Conservation (phyloP, 2,888 invertebrate genomes). For the Neuroscelio doddi region DNA sequence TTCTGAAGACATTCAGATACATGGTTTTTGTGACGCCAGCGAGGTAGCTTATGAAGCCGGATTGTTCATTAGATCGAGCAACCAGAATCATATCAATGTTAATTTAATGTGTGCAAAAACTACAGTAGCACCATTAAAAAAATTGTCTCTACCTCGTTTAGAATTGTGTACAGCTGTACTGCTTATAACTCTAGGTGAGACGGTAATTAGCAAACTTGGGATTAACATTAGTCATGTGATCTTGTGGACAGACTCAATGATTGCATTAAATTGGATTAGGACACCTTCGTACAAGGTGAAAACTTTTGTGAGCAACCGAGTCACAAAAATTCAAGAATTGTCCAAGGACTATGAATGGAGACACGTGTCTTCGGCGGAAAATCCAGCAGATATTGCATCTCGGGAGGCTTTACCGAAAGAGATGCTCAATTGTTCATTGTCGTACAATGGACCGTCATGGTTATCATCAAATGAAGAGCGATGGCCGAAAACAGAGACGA, state of each 20-base stretch:
- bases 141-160: conserved; percentile 22
- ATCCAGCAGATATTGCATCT: conserved; percentile 46
- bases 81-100: not conserved
- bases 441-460: conserved; percentile 40
- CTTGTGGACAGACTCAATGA: conserved; percentile 24
- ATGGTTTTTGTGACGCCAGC: conserved; percentile 43
- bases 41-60: conserved; percentile 36
- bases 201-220: not conserved
- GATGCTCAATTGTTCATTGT: conserved; percentile 25
- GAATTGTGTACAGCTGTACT: conserved; percentile 36
- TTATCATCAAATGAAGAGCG: not conserved
- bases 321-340: conserved; percentile 43
- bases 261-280: conserved; percentile 22
- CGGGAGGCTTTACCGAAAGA: conserved; percentile 29
- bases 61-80: conserved; percentile 10
- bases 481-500: conserved; percentile 23
- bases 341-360: conserved; percentile 20
- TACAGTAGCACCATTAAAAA: conserved; percentile 28
- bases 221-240: too few relatives aligned
- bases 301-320: conserved; percentile 42
- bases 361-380: conserved; percentile 34
- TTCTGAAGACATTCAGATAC: conserved; percentile 22
- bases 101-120: too few relatives aligned
- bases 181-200: conserved; percentile 1
- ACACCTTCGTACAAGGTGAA: conserved; percentile 30